Percentiles rank a stretch among this genome's conserved stretches.
These are phyloP conservation scores for Osmoderma eremita DNA, from an alignment of 2,888 invertebrate species.

Conservation along the genomic window DNA sequence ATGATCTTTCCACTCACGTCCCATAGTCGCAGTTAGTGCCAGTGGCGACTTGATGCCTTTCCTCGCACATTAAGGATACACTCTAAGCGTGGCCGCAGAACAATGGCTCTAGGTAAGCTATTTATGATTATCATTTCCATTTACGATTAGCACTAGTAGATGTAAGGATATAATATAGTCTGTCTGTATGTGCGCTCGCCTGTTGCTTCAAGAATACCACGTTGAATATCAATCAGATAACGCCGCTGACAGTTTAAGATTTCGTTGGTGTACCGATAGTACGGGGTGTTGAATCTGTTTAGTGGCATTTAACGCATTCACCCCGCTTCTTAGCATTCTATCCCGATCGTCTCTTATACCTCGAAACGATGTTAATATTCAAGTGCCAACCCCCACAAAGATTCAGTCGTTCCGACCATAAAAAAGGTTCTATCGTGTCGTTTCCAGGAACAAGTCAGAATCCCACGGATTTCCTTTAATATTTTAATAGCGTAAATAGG, in stretches of 20 bases:
- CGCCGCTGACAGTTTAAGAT: conserved; percentile 26
- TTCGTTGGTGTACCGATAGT: conserved; percentile 2
- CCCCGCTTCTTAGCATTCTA: conserved; percentile 29
- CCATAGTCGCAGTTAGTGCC: conserved; percentile 40
- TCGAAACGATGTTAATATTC: conserved; percentile 29
- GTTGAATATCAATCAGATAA: conserved; percentile 27
- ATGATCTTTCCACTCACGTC: conserved; percentile 51
- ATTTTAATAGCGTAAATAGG: too few species aligned
- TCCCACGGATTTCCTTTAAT: too few species aligned
- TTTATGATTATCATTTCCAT: conserved; percentile 56
- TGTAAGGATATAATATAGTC: too few species aligned
- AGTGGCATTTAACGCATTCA: not conserved
- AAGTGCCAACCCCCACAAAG: conserved; percentile 12
- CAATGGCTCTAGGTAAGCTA: conserved; percentile 61
- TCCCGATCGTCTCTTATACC: conserved; percentile 14
- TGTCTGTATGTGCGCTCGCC: conserved; percentile 4
- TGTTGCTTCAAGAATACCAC: conserved; percentile 27
- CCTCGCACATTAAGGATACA: conserved; percentile 44
- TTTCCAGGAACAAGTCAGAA: not conserved
- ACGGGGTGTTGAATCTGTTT: conserved; percentile 25
- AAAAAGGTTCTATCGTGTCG: not conserved
- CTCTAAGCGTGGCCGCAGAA: conserved; percentile 45
- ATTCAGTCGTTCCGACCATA: not conserved
- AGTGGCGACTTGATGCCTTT: conserved; percentile 45
- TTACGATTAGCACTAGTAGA: conserved; percentile 47